These are phyloP conservation scores for Manis pentadactyla DNA, from an alignment of 2,797 vertebrate species.

Conservation along the genomic window DNA sequence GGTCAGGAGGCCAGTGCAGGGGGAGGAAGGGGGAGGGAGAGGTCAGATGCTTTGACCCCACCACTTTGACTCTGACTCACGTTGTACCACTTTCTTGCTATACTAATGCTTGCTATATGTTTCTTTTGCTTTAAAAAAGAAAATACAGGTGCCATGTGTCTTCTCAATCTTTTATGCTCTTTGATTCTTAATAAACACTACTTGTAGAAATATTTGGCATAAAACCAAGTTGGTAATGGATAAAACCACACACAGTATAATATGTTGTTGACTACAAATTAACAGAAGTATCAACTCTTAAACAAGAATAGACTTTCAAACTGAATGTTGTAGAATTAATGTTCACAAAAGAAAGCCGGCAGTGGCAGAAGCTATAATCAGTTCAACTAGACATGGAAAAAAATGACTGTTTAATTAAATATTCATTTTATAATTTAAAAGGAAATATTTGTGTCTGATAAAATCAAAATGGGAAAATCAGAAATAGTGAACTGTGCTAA, in stretches of 20 bases:
- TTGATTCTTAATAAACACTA: not conserved
- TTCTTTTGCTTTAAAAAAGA: not conserved
- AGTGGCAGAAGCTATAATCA: not conserved
- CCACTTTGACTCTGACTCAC: not conserved
- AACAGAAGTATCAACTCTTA: not conserved
- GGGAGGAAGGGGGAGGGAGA: not conserved
- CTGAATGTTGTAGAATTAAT: conserved; percentile 16
- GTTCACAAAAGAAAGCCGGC: not conserved
- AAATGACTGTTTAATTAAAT: not conserved
- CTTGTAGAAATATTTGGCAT: not conserved
- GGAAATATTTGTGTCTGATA: not conserved
- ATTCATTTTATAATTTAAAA: conserved; percentile 38
- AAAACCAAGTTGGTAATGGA: conserved; percentile 15
- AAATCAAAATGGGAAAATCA: not conserved
- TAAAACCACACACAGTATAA: not conserved
- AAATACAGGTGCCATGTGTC: not conserved
- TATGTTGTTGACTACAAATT: not conserved
- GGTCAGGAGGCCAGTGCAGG: not conserved
- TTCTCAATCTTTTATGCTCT: not conserved
- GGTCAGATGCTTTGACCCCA: not conserved
- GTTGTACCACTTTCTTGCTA: not conserved
- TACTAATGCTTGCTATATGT: not conserved
- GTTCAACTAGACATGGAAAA: not conserved
- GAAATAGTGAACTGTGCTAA: not conserved
- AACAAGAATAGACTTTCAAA: conserved; percentile 35